Base-by-base conservation (phyloP, 2,888 invertebrate species). In the Trichopria drosophilae region DNA sequence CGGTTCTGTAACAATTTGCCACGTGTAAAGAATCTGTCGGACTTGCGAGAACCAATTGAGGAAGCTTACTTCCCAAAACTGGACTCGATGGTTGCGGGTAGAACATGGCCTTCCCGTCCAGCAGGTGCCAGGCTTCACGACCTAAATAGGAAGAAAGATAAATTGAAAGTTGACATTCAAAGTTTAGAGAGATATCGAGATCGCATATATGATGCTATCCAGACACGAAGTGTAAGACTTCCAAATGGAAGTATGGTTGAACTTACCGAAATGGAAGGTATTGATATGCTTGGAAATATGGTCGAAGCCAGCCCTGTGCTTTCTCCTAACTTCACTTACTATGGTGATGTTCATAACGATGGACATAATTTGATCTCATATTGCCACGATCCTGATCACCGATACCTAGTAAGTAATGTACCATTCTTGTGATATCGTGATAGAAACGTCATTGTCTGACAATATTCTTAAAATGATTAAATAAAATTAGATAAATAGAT, bases 41-140 rank as follows among this genome's bases (percentile, higher is more conserved):
- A 89, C 70, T 82, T 87, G 74, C 79, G 83, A 1, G 81, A 82
- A 3, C 84, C 88, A 10, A 87, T 92, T 58, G 71, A 74, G 0
- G 90, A 91, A 71, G 91, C 84, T 0, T 92, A 92, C 74, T 92
- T 90, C 79, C 87, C 90, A 4, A 92, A 91, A 76, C 77, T 92
- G 69, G 88, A 90, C 75, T 88, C 87, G 2, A 77, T 85, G 58
- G 86, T 90, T 4, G 82, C 90, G 18, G 87, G 87, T 63, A 79
- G 88, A 1, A 79, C 85, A 2, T 90, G 87, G 86, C 88, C 90
- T 0, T 82, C 88, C 0, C 81, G 90, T 61, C 83, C 84, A 28
- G 77, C 78, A 0, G 78, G 79, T 36, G 79, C 84, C 0, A 63
- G 61, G 0, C 65, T 87, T 3, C 71, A 77, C 10, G 85, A 90